Base-by-base conservation (phyloP, 2,797 vertebrate genomes). In the Propithecus perrieri region DNA sequence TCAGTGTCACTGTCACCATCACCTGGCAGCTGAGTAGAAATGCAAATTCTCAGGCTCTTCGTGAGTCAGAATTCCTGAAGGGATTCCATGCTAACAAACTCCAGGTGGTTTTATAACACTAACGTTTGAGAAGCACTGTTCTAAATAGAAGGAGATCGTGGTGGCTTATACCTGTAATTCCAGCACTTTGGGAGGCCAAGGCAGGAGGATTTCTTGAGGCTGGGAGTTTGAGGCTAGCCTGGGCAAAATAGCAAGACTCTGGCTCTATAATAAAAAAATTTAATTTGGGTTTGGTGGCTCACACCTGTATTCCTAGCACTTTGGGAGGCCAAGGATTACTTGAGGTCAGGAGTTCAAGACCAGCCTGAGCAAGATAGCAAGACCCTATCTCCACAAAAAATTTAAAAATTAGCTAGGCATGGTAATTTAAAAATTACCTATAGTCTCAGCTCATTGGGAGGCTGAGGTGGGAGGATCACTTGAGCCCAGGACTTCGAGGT, bases 21-120 rank as follows among this genome's bases (percentile, higher is more conserved):
- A 3, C 26, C 86, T 6, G 7, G 59, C 74, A 50, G 35, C 85
- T 3, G 15, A 12, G 6, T 26, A 10, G 35, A 30, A 53, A 30
- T 2, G 14, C 28, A 0, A 0, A 2, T n/a, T n/a, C 38, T 46
- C 6, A 0, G 80, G 11, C n/a, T 59, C 61, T 8, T 41, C 61
- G 30, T 18, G 13, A 50, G 74, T 35, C 48, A 5, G 12, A 53
- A 7, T 18, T 33, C 38, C 22, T 20, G 10, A 63, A 55, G 20
- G 41, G 59, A 26, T 3, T 30, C 74, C 22, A 33, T 57, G 10
- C 15, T 33, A 35, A 38, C 1, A 38, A 8, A 4, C 76, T 26
- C 2, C 24, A 43, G 41, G 28, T n/a, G 46, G 28, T 48, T 67
- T 30, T 11, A 35, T 4, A 33, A 20, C 46, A 11, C 41, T 41